Evolutionary conservation across 2,797 vertebrate species (phyloP).

Genomic region (Clamator glandarius): DNA sequence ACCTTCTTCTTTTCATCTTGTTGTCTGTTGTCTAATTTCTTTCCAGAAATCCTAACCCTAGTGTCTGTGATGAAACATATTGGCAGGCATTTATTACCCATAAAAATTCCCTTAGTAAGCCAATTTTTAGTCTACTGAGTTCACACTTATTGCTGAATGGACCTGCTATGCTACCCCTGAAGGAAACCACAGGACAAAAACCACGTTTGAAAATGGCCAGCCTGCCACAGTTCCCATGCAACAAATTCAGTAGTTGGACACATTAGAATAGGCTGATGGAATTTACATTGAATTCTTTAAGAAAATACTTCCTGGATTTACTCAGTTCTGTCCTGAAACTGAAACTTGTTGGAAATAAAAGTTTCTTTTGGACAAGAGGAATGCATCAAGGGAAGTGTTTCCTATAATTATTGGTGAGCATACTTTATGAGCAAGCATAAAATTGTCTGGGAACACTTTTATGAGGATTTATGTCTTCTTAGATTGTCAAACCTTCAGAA

Average conservation of each 20-base stretch:
- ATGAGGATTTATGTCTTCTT: background rate
- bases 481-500: background rate
- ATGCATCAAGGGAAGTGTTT: fast-evolving
- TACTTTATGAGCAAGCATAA: background rate
- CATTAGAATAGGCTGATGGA: background rate
- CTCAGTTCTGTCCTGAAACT: background rate
- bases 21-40: conserved; percentile 41
- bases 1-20: background rate
- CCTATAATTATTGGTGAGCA: background rate
- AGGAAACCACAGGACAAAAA: conserved; percentile 30
- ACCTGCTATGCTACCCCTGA: conserved; percentile 19
- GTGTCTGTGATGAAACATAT: conserved; percentile 70
- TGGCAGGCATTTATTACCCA: conserved; percentile 74
- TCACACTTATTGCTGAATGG: conserved; percentile 39
- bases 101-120: conserved; percentile 73
- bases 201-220: background rate
- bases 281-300: background rate
- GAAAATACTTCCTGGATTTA: background rate
- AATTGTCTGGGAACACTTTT: background rate
- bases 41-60: conserved; percentile 23
- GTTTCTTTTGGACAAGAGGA: background rate
- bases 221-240: conserved; percentile 14
- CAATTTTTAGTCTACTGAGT: conserved; percentile 62
- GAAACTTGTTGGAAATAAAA: background rate
- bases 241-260: background rate